These are phyloP conservation scores for Agrotis puta DNA, from an alignment of 2,888 invertebrate species.

Conservation along the genomic window DNA sequence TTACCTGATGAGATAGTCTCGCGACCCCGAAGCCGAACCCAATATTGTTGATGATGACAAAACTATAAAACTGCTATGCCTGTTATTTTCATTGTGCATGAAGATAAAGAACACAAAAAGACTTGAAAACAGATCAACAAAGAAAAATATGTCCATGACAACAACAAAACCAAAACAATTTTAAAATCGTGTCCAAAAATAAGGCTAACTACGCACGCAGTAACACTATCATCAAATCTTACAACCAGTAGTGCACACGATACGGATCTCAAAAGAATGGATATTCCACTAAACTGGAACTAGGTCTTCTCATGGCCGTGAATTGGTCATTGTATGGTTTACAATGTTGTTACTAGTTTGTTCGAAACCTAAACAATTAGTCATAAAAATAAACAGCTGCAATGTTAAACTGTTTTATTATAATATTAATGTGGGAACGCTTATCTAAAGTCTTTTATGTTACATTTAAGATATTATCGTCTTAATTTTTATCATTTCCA, in stretches of 20 bases:
- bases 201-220: slow-evolving; percentile 38
- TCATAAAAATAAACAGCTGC: slow-evolving; percentile 51
- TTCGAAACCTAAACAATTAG: slow-evolving; percentile 51
- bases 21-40: too few relatives aligned
- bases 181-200: slow-evolving; percentile 45
- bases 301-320: slow-evolving; percentile 78
- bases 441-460: background rate
- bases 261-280: slow-evolving; percentile 55
- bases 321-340: slow-evolving; percentile 59
- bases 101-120: background rate
- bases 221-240: slow-evolving; percentile 50
- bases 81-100: background rate
- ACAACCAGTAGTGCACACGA: slow-evolving; percentile 56
- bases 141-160: background rate
- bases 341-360: slow-evolving; percentile 18
- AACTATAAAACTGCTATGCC: too few relatives aligned
- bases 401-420: slow-evolving; percentile 48
- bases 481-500: slow-evolving; percentile 1
- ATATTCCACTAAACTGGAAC: slow-evolving; percentile 67
- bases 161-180: slow-evolving; percentile 3
- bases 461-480: background rate
- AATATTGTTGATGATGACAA: too few relatives aligned
- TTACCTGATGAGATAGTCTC: too few relatives aligned
- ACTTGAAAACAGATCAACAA: background rate
- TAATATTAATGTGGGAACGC: slow-evolving; percentile 39